Evolutionary conservation across 2,888 invertebrate species (phyloP), one percentile per base, ranked within the genome.

Genomic region (Leucophenga montana): DNA sequence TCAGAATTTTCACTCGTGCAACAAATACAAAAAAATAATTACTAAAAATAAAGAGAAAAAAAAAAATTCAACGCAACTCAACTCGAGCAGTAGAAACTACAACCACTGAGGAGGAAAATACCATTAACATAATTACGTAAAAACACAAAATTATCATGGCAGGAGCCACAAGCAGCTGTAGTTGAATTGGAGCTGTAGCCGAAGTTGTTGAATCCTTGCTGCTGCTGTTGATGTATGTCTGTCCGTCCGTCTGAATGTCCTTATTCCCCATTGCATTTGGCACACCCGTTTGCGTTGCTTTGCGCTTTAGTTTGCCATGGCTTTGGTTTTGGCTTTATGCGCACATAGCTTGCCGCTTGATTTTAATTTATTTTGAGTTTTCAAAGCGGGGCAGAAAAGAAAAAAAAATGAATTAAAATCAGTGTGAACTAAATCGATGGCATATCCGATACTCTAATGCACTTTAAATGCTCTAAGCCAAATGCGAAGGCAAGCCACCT

Each of bases 61-160:
- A 33, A 33, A 33, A 5, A 33, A 5, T 33, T 33, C 33, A 33
- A 20, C 54, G 20, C 54, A 54, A 6, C n/a, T 20, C 53, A 53
- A 53, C 53, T 18, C 53, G 20, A 6, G 20, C 53, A 53, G 20
- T 18, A n/a, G 70, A 72, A 79, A 73, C 73, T 75, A 20, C 62
- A 62, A 59, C 50, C 65, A 54, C 31, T 31, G 54, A 31, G 33
- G 16, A 33, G 77, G 76, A 80, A 82, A 77, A 76, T 75, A 76
- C 77, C 77, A 79, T 80, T 79, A 82, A 74, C 77, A 81, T 81
- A 79, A 81, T 82, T 81, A 77, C 73, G 72, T 78, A 76, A 74
- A 74, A 79, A 77, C 75, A 78, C 75, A 56, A 81, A 80, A 80
- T 82, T 76, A 80, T 82, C 78, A 73, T 80, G 81, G 77, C 71